Percentiles rank a stretch among this genome's conserved stretches.
Evolutionary conservation across 2,797 vertebrate species (phyloP).

Genomic region (Tokudaia tokunoshimensis): DNA sequence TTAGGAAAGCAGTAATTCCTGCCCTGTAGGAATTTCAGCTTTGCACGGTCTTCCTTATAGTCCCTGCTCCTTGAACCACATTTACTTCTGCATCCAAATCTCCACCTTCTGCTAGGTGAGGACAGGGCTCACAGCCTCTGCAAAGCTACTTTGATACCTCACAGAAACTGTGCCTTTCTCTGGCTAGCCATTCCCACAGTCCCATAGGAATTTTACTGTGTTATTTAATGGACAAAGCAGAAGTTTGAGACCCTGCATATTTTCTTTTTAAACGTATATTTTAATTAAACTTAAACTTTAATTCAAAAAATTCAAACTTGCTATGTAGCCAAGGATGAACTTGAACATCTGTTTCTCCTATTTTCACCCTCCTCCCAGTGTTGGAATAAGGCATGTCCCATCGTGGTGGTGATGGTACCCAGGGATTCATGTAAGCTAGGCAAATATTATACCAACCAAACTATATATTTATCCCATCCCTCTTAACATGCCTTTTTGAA

Average conservation of each 20-base stretch:
- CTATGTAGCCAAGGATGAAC: background rate
- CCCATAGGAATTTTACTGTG: constrained; percentile 6
- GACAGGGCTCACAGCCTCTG: background rate
- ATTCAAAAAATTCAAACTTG: background rate
- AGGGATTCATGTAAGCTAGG: background rate
- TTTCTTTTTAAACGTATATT: background rate
- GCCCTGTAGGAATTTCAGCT: background rate
- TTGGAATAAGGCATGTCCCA: background rate
- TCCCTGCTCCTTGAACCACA: background rate
- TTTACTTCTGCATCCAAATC: background rate
- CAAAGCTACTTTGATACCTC: constrained; percentile 25
- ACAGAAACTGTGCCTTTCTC: background rate
- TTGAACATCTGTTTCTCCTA: background rate
- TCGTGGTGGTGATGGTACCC: background rate
- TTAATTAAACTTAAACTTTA: background rate
- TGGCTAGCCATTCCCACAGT: background rate
- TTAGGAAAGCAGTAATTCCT: background rate
- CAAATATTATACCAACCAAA: background rate
- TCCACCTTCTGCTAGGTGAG: background rate
- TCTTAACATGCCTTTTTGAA: background rate
- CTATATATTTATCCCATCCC: background rate
- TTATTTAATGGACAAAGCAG: background rate
- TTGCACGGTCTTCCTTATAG: constrained; percentile 2
- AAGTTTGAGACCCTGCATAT: background rate
- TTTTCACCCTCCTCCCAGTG: background rate